Evolutionary conservation across 2,797 vertebrate genomes (phyloP).

Genomic region (Sitta carolinensis): DNA sequence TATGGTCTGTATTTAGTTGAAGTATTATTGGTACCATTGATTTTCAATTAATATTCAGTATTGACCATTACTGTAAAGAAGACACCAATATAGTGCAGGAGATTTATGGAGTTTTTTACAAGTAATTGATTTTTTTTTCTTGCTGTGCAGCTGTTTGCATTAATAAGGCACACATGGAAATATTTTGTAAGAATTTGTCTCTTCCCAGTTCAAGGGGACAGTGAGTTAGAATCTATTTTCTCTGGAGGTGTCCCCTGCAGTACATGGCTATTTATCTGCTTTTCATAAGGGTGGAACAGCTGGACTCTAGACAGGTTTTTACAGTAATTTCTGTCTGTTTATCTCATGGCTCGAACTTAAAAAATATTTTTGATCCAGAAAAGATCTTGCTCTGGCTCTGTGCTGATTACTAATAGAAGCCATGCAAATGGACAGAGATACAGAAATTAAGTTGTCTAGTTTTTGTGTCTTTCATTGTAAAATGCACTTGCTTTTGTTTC

Average conservation of each 20-base stretch:
- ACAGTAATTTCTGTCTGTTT: background rate
- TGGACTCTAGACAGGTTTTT: background rate
- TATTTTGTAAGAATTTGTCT: background rate
- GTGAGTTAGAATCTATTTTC: background rate
- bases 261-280: background rate
- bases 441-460: background rate
- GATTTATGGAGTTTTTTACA: background rate
- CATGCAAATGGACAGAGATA: background rate
- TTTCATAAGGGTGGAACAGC: background rate
- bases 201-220: background rate
- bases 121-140: background rate
- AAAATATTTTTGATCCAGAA: background rate
- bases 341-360: background rate
- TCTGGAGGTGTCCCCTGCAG: background rate
- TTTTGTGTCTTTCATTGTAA: background rate
- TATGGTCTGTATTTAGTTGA: background rate
- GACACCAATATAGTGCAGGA: background rate
- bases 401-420: background rate
- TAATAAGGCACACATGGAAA: background rate
- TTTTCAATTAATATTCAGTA: slow-evolving; percentile 43
- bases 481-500: background rate
- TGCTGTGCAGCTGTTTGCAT: background rate
- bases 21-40: background rate
- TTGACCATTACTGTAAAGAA: background rate
- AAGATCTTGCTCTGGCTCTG: background rate